Evolutionary conservation across 2,113 vertebrate species (phyloP), one percentile per base, ranked within the genome.

Genomic region (Eira barbara): DNA sequence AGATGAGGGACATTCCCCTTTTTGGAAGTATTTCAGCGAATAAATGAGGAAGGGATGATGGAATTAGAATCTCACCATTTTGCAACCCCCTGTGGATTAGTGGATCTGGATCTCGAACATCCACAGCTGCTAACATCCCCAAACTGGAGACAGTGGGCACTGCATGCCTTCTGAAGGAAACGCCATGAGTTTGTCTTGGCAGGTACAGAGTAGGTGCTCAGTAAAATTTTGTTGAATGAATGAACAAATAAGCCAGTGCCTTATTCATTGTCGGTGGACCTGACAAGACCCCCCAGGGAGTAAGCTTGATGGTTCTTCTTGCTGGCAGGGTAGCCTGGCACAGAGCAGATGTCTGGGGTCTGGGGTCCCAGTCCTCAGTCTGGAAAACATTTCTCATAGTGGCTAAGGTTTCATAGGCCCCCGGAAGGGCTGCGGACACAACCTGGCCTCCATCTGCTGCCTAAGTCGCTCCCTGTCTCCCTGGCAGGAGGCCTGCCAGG

Each of bases 11-110:
- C 47, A 1, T 42, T 80, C 94, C 61, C 80, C 89, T 39, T 80
- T 88, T 80, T 45, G 84, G 89, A 94, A 89, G 7, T 71, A 84
- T 81, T 57, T 74, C 88, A 76, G 84, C 34, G 63, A 84, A 89
- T 67, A 91, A 73, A 29, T 23, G 83, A 94, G 69, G 21, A 84
- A 49, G 34, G 31, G 47, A 39, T 61, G 80, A 34, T 23, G 23
- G 39, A 55, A 42, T 59, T 23, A 55, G 73, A 52, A 15, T 63
- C 31, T 45, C 55, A 18, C 47, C 3, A 14, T 49, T 69, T 67
- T n/a, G 55, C 42, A 95, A 1, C 20, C 74, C 57, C 84, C 34
- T 0, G 5, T 20, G 55, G 91, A 69, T 63, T 20, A 8, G 15
- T 17, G 20, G 87, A n/a, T 18, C 18, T 18, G 23, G n/a, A 36